These are phyloP conservation scores for Calvadosia cruxmelitensis DNA, from an alignment of 30 jellyfish, hydroid and myxozoan species.

Conservation along the genomic window DNA sequence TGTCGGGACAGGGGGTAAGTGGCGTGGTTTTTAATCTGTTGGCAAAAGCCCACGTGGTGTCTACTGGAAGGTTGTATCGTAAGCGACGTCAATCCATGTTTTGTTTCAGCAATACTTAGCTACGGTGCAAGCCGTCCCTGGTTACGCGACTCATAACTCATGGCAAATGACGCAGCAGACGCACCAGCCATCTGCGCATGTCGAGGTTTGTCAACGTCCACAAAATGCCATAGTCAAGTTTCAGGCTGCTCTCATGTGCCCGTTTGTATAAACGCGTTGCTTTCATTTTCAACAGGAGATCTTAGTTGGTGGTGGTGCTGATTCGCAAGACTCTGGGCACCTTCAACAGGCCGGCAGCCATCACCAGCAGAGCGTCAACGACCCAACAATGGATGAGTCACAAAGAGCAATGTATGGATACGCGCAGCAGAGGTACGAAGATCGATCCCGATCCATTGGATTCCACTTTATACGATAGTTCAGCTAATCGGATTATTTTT, in stretches of 20 bases:
- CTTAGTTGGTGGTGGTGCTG: background rate
- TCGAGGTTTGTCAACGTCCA: constrained; percentile 39
- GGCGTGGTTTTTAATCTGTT: constrained; percentile 1
- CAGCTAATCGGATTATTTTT: too few relatives aligned
- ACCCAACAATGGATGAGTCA: background rate
- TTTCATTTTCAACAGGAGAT: background rate
- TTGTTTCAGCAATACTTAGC: constrained; percentile 45
- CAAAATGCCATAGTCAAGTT: too few relatives aligned
- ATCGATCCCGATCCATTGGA: too few relatives aligned
- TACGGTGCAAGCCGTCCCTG: constrained; percentile 59
- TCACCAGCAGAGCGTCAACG: background rate
- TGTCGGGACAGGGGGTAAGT: constrained; percentile 38
- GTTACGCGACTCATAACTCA: constrained; percentile 46
- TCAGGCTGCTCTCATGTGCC: too few relatives aligned
- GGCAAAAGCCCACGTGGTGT: constrained; percentile 14
- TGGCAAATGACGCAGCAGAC: constrained; percentile 55
- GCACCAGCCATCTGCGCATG: constrained; percentile 33
- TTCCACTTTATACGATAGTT: too few relatives aligned
- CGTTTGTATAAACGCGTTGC: too few relatives aligned
- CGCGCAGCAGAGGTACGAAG: too few relatives aligned
- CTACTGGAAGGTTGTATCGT: too few relatives aligned
- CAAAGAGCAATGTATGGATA: background rate
- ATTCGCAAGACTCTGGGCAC: background rate
- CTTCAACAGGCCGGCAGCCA: background rate
- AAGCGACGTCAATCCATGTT: too few relatives aligned